Percentiles rank a stretch among this genome's conserved stretches.
phyloP scores from a whole-genome alignment of 2,888 invertebrate genomes.

The Oegoconia quadripuncta region DNA sequence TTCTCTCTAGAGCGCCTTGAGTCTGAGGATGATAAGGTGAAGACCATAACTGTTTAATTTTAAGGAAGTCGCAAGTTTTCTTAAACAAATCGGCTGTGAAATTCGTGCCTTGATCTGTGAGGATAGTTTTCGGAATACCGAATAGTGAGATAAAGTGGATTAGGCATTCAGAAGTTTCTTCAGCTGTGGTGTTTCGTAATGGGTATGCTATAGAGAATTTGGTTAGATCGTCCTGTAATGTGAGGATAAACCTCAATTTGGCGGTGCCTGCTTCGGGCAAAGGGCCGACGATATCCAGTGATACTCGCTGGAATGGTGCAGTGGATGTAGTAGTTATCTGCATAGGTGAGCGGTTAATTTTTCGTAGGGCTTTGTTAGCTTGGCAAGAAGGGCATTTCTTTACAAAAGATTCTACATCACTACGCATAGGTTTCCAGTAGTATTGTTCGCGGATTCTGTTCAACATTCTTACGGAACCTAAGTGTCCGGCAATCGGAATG shows the following conservation, averaged over 20 bases:
- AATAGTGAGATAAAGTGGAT: slow-evolving; percentile 22
- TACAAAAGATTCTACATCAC: slow-evolving; percentile 18
- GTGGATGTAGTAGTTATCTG: slow-evolving; percentile 16
- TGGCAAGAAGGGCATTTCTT: slow-evolving; percentile 17
- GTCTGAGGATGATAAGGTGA: too few species aligned
- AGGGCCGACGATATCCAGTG: slow-evolving; percentile 13
- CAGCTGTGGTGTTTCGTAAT: slow-evolving; percentile 14
- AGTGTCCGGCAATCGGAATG: slow-evolving; percentile 19
- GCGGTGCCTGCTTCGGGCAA: slow-evolving; percentile 14
- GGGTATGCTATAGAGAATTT: slow-evolving; percentile 22
- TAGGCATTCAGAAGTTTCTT: slow-evolving; percentile 19
- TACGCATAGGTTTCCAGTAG: slow-evolving; percentile 18
- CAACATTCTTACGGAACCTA: slow-evolving; percentile 20
- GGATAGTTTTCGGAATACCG: slow-evolving; percentile 21
- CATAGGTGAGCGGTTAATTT: slow-evolving; percentile 15
- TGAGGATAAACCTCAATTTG: slow-evolving; percentile 21
- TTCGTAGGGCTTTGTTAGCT: slow-evolving; percentile 16
- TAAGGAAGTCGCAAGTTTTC: too few species aligned
- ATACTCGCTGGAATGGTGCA: slow-evolving; percentile 9
- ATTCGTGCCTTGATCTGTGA: slow-evolving; percentile 26
- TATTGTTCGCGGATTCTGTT: slow-evolving; percentile 11
- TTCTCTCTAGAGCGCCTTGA: slow-evolving; percentile 22
- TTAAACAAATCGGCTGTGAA: too few species aligned
- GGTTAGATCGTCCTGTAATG: slow-evolving; percentile 21
- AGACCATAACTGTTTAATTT: too few species aligned